phyloP scores from a whole-genome alignment of 2,797 vertebrate species.

The Argyrosomus regius region DNA sequence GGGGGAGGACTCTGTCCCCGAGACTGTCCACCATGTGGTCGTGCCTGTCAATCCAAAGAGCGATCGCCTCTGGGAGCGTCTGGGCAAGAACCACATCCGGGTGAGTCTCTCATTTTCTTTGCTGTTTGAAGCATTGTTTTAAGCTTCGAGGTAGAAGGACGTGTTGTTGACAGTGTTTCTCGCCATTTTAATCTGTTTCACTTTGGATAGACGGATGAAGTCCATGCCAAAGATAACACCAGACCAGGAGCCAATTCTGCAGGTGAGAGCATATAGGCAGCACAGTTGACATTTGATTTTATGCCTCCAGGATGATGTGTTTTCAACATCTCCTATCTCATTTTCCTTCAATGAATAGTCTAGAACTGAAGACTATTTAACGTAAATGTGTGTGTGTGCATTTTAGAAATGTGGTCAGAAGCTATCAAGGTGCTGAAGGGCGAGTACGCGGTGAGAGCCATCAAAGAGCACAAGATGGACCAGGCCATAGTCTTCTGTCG shows the following conservation, averaged over 20 bases:
- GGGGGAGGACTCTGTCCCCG: slow-evolving; percentile 98
- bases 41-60: slow-evolving; percentile 94
- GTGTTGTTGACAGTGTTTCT: not conserved
- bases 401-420: slow-evolving; percentile 98
- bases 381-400: not conserved
- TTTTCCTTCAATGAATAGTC: too few species aligned
- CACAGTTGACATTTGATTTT: not conserved
- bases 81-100: slow-evolving; percentile 92
- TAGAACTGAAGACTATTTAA: not conserved
- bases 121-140: not conserved
- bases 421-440: slow-evolving; percentile 97
- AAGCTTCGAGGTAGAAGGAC: not conserved
- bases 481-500: slow-evolving; percentile 98
- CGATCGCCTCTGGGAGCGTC: slow-evolving; percentile 93
- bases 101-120: slow-evolving; percentile 74
- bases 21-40: slow-evolving; percentile 97
- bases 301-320: not conserved
- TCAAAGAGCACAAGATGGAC: slow-evolving; percentile 99
- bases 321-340: too few species aligned
- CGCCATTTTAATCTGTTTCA: not conserved
- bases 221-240: slow-evolving; percentile 96
- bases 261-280: slow-evolving; percentile 78
- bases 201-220: slow-evolving; percentile 92
- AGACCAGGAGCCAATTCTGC: slow-evolving; percentile 90
- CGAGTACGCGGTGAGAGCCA: slow-evolving; percentile 93